Base-by-base conservation (phyloP, 2,797 vertebrate species). In the Coranthus polyacanthus region DNA sequence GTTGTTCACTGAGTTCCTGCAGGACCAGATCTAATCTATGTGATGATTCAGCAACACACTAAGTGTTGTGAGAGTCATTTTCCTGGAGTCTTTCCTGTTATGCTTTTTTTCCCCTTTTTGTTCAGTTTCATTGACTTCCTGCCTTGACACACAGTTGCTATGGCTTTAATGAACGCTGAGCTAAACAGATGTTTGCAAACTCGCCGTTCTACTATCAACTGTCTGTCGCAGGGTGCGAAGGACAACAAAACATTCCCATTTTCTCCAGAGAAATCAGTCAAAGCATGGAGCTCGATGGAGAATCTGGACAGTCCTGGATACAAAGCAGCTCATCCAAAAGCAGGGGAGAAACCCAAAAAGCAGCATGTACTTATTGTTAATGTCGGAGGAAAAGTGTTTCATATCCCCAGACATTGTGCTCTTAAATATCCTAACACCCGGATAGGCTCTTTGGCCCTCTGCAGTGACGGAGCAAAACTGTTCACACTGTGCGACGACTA, bases 401-500 rank as follows among this genome's bases (percentile, higher is more conserved):
- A 89, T 22, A 93, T 96, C 1, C 89, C 92, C 2, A 90, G 41
- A 68, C 77, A 78, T n/a, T 72, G 75, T 3, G 94, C 83, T 0
- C 54, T 92, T 24, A 91, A 20, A 41, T 95, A 95, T 49, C 95
- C 95, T 1, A 20, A 88, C 51, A 95, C 93, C 15, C 86, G 94
- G 24, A 92, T 96, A 0, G 95, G 95, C 8, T 91, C 83, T 17
- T 61, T 97, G 75, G 95, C 92, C 5, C 58, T 93, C 7, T 94
- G 90, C 55, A 81, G 64, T 0, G 94, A 96, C 66, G 75, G 71
- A 0, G 60, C 47, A 1, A 91, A 92, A 63, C 88, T 93, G 41
- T 76, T 95, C 47, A 86, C 71, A 1, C 89, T 96, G 45, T 96
- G 95, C 0, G 94, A 97, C 12, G 95, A 96, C 78, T 96, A 95